Evolutionary conservation across 2,888 invertebrate genomes (phyloP).

Genomic region (Meloe dianella): DNA sequence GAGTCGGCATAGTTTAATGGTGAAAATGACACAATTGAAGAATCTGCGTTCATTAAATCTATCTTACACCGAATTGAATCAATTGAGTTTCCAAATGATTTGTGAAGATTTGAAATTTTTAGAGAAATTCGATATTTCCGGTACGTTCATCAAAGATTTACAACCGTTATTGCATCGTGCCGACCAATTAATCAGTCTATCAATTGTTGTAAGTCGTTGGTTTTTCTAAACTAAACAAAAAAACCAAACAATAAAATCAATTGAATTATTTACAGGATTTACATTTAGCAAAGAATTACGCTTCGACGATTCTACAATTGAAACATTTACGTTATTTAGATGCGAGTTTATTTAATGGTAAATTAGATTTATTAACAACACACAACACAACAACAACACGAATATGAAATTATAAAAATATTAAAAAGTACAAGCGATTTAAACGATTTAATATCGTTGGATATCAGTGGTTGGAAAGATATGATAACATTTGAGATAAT

Average conservation of each 20-base stretch:
- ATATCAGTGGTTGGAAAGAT: conserved; percentile 65
- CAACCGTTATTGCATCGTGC: conserved; percentile 65
- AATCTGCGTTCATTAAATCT: conserved; percentile 68
- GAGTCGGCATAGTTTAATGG: conserved; percentile 60
- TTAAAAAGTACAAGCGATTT: not conserved
- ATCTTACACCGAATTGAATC: conserved; percentile 72
- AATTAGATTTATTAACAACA: conserved; percentile 39
- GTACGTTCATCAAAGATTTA: conserved; percentile 68
- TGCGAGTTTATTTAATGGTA: conserved; percentile 52
- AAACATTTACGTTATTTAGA: conserved; percentile 51
- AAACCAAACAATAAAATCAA: too few species aligned
- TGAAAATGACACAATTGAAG: conserved; percentile 67
- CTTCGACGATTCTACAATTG: conserved; percentile 45
- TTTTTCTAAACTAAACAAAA: too few species aligned
- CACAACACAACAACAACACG: not conserved
- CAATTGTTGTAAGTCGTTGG: conserved; percentile 66
- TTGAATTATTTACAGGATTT: conserved; percentile 27
- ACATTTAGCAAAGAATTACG: conserved; percentile 37
- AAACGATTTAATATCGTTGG: conserved; percentile 62
- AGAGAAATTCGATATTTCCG: conserved; percentile 71
- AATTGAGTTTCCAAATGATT: conserved; percentile 68
- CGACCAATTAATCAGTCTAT: conserved; percentile 64
- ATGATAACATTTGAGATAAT: conserved; percentile 41
- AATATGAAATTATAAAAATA: not conserved
- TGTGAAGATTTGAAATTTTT: conserved; percentile 69